A percentile compares a stretch with the other conserved stretches of the same genome.
These are phyloP conservation scores for Hoplostethus atlanticus DNA, from an alignment of 2,797 vertebrate genomes.

Conservation along the genomic window DNA sequence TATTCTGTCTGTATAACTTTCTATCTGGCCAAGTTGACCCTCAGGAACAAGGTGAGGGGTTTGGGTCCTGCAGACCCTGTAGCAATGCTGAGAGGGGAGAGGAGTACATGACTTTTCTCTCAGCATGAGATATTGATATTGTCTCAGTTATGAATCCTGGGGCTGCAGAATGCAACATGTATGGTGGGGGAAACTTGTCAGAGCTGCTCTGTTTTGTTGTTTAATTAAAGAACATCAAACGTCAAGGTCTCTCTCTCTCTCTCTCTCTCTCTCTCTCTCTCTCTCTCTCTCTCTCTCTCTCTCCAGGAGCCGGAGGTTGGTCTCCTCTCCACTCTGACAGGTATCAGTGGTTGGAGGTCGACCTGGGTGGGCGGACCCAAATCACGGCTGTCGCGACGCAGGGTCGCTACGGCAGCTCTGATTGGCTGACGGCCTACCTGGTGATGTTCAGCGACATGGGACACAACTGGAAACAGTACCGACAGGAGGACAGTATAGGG, in stretches of 20 bases:
- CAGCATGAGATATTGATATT: too few species aligned
- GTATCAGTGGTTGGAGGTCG: conserved; percentile 92
- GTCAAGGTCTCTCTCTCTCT: neutral
- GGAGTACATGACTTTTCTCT: too few species aligned
- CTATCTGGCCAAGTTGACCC: too few species aligned
- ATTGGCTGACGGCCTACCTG: conserved; percentile 91
- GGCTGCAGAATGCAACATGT: too few species aligned
- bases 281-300: conserved; percentile 47
- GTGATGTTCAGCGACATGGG: conserved; percentile 95
- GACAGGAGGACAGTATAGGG: conserved; percentile 89
- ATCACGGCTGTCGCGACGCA: conserved; percentile 91
- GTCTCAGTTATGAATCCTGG: too few species aligned
- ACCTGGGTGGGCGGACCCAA: conserved; percentile 89
- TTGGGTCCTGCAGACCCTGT: too few species aligned
- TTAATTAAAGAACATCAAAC: too few species aligned
- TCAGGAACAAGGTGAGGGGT: too few species aligned
- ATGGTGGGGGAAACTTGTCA: too few species aligned
- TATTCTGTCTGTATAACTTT: too few species aligned
- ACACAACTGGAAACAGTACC: conserved; percentile 92
- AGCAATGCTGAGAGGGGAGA: too few species aligned
- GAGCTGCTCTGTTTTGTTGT: too few species aligned
- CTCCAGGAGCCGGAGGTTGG: conserved; percentile 90
- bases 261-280: neutral
- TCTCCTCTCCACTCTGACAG: conserved; percentile 86
- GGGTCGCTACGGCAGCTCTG: conserved; percentile 92